Percentiles rank a stretch among this genome's conserved stretches.
These are phyloP conservation scores for Synergus umbraculus DNA, from an alignment of 2,888 invertebrate species.

Conservation along the genomic window DNA sequence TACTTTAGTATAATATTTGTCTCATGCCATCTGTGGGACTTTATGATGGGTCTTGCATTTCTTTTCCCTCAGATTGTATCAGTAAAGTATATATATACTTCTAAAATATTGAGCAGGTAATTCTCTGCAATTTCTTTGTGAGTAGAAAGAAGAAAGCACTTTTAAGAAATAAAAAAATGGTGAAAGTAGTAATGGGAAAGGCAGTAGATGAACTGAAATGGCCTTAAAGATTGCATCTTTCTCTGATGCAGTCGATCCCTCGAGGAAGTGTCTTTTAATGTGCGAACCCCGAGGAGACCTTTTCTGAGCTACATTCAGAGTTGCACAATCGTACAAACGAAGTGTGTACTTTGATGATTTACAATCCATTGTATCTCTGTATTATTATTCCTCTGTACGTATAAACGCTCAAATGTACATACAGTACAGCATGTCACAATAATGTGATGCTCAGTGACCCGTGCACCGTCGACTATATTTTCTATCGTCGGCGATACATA, in stretches of 20 bases:
- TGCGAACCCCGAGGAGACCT: neutral
- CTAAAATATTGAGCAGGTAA: too few relatives aligned
- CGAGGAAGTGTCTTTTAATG: neutral
- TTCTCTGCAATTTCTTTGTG: too few relatives aligned
- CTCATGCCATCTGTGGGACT: too few relatives aligned
- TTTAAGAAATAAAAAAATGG: neutral
- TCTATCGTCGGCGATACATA: conserved; percentile 4
- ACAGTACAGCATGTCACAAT: conserved; percentile 19
- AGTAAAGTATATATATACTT: too few relatives aligned
- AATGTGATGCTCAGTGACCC: conserved; percentile 31
- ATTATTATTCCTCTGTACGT: conserved; percentile 10
- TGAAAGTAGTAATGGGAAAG: neutral
- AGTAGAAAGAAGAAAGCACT: too few relatives aligned
- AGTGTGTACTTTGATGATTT: conserved; percentile 32
- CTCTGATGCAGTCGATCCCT: neutral
- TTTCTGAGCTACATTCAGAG: neutral
- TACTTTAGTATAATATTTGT: too few relatives aligned
- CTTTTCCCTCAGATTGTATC: too few relatives aligned
- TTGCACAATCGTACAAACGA: conserved; percentile 16
- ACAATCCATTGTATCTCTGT: conserved; percentile 9
- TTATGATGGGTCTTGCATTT: too few relatives aligned
- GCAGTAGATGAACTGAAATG: neutral
- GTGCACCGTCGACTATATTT: neutral
- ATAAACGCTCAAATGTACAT: conserved; percentile 13
- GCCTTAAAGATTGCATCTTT: neutral